Conservation (phyloP, 37 sponge, comb jelly and placozoan genomes). For the Petrosia ficiformis region DNA sequence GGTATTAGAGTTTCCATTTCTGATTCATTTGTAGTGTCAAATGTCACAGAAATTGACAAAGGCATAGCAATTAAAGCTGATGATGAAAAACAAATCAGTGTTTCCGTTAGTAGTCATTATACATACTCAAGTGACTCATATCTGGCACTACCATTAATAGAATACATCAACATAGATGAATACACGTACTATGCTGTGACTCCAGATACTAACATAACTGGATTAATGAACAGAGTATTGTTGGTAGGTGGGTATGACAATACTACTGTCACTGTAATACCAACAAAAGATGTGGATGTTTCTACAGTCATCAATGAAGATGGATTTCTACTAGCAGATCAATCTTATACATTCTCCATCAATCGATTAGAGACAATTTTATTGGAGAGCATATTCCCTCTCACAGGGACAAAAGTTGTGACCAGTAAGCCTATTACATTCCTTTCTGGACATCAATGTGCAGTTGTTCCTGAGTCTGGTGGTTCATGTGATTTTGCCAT, state of each 20-base stretch:
- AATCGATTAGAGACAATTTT: neutral
- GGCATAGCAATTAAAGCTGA: conserved; percentile 7
- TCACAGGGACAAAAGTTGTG: neutral
- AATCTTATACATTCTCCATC: neutral
- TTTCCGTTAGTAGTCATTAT: neutral
- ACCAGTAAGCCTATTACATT: conserved; percentile 5
- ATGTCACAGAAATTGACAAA: neutral
- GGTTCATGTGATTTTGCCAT: neutral
- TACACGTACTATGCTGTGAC: neutral
- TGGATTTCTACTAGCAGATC: neutral
- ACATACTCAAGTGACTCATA: neutral
- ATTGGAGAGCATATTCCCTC: neutral
- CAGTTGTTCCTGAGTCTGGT: neutral
- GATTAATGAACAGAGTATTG: neutral
- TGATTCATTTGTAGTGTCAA: neutral
- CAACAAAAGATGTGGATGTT: neutral
- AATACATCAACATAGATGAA: neutral
- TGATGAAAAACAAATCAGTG: neutral
- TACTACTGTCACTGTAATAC: neutral
- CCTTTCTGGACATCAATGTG: conserved; percentile 13
- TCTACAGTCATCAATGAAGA: neutral
- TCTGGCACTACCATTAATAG: neutral
- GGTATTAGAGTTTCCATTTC: neutral
- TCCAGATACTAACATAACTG: neutral
- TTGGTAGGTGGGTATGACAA: neutral